These are phyloP conservation scores for Halcyon chelicuti DNA, from an alignment of 2,797 vertebrate species.

Conservation along the genomic window DNA sequence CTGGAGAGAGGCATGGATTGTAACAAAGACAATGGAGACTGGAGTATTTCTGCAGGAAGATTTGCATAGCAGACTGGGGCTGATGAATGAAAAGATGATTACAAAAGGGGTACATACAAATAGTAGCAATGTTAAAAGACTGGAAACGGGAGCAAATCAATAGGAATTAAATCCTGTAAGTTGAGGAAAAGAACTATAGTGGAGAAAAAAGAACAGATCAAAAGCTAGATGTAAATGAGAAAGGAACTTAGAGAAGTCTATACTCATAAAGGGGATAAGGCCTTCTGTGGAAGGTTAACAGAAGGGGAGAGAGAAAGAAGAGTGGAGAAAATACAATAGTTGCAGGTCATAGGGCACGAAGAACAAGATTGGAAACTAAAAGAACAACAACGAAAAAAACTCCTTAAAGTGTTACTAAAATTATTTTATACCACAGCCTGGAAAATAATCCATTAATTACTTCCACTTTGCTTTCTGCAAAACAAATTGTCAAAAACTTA, in stretches of 20 bases:
- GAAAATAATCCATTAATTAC: background rate
- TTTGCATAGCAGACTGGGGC: background rate
- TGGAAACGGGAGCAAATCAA: background rate
- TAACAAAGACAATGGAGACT: background rate
- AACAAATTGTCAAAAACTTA: background rate
- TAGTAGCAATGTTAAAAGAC: background rate
- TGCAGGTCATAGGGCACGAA: background rate
- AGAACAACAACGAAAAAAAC: accelerated
- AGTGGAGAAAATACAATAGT: background rate
- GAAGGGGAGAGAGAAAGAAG: background rate
- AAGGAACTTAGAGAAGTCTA: background rate
- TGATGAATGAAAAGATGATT: background rate
- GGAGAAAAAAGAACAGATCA: background rate
- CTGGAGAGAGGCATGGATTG: background rate
- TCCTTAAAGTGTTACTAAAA: background rate
- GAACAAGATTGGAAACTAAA: background rate
- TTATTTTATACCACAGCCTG: background rate
- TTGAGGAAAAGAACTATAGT: background rate
- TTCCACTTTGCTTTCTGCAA: background rate
- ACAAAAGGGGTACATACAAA: background rate
- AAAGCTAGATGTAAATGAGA: background rate
- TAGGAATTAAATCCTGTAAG: background rate
- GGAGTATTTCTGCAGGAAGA: background rate
- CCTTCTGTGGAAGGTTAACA: background rate
- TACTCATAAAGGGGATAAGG: background rate